Evolutionary conservation across 2,888 invertebrate genomes (phyloP).

Genomic region (Nineta flava): DNA sequence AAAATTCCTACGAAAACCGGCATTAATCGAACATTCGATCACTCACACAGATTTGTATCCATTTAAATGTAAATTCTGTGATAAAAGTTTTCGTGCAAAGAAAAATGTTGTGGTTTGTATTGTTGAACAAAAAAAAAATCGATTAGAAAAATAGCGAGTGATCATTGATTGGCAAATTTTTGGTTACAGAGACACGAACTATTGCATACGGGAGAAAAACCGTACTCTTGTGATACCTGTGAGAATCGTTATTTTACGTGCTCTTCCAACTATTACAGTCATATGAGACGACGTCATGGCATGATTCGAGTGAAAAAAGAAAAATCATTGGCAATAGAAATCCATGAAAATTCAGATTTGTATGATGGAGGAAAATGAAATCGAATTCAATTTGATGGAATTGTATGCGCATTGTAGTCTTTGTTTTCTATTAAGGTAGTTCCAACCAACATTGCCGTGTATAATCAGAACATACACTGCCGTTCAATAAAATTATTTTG

Average conservation of each 20-base stretch:
- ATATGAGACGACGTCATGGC: not conserved
- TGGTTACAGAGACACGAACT: conserved; percentile 29
- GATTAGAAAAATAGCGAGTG: not conserved
- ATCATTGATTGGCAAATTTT: not conserved
- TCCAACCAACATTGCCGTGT: no score
- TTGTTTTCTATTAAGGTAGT: no score
- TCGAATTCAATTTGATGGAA: no score
- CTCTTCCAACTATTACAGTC: not conserved
- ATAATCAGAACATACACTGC: no score
- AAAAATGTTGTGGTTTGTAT: not conserved
- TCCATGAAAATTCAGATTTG: no score
- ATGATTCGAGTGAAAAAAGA: not conserved
- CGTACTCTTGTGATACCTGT: conserved; percentile 39
- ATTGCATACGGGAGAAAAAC: conserved; percentile 48
- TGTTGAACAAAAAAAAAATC: no score
- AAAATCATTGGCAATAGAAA: no score
- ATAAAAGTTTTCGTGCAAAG: not conserved
- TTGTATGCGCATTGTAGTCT: no score
- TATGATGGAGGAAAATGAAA: no score
- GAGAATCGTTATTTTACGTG: not conserved
- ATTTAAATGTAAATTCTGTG: not conserved
- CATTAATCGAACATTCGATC: not conserved
- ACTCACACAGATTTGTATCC: not conserved
- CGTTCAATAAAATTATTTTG: no score
- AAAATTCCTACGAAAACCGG: not conserved